A percentile compares a stretch with the other conserved stretches of the same genome.
These are phyloP conservation scores for Drosophila repleta DNA, from an alignment of 1,140 invertebrate species.

Conservation along the genomic window DNA sequence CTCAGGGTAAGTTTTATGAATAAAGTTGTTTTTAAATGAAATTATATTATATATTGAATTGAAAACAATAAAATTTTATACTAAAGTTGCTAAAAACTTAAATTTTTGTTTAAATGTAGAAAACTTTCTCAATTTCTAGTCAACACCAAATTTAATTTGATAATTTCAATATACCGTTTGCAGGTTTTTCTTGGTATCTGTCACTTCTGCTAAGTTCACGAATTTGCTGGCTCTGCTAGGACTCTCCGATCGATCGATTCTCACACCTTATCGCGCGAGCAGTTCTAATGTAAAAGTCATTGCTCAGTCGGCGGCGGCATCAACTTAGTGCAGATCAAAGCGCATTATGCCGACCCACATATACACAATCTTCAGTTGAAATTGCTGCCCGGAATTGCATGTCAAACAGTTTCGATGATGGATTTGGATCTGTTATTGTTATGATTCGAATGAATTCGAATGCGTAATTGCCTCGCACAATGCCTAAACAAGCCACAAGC, in stretches of 20 bases:
- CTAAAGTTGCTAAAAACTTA: no score
- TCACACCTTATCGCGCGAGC: conserved; percentile 8
- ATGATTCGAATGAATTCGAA: conserved; percentile 74
- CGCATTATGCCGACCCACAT: conserved; percentile 9
- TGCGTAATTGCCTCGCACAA: conserved; percentile 61
- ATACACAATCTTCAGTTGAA: conserved; percentile 35
- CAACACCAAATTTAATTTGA: no score
- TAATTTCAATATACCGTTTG: no score
- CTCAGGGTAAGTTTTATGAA: not conserved
- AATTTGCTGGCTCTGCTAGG: not conserved
- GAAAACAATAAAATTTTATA: no score
- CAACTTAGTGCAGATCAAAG: conserved; percentile 54
- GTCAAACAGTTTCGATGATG: conserved; percentile 64
- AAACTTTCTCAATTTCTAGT: no score
- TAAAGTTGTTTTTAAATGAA: not conserved
- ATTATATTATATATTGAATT: no score
- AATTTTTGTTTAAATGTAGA: no score
- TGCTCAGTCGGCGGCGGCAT: conserved; percentile 35
- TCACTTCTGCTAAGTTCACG: no score
- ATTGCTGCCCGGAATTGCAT: conserved; percentile 54
- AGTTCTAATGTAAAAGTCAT: conserved; percentile 20
- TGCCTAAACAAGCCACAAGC: conserved; percentile 54
- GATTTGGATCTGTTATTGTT: conserved; percentile 74
- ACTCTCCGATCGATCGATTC: not conserved
- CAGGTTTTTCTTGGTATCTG: no score